phyloP scores from a whole-genome alignment of 30 jellyfish, hydroid and myxozoan genomes.

The Phacellophora camtschatica region DNA sequence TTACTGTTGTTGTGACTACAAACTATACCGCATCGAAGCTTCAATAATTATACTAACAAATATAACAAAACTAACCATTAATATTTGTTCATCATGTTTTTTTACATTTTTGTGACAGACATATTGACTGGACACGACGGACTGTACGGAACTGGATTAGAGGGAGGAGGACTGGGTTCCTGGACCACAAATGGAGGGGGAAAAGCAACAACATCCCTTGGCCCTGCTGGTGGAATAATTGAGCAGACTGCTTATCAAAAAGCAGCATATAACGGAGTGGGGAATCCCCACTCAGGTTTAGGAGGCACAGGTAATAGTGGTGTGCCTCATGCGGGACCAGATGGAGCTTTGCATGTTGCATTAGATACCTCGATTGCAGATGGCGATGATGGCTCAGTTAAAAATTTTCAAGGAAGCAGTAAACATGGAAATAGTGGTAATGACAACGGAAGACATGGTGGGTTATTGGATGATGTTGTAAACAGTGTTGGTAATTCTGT shows the following conservation, averaged over 20 bases:
- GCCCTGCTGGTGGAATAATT: constrained; percentile 47
- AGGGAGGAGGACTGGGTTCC: constrained; percentile 14
- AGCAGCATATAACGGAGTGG: not conserved
- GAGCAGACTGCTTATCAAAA: constrained; percentile 54
- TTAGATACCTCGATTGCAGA: constrained; percentile 10
- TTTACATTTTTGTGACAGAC: not conserved
- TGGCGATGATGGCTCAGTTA: constrained; percentile 12
- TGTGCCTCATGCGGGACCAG: not conserved
- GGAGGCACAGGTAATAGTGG: not conserved
- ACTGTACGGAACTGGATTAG: constrained; percentile 47
- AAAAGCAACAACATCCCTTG: constrained; percentile 1
- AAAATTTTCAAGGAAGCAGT: too few relatives aligned
- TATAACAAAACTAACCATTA: too few relatives aligned
- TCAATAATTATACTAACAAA: too few relatives aligned
- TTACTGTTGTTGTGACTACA: too few relatives aligned
- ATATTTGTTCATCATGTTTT: too few relatives aligned
- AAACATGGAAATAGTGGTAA: too few relatives aligned
- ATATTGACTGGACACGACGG: constrained; percentile 48
- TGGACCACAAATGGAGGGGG: constrained; percentile 8
- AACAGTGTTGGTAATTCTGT: constrained; percentile 31
- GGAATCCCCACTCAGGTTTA: not conserved
- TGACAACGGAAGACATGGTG: constrained; percentile 2
- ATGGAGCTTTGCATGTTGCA: constrained; percentile 28
- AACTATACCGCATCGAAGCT: too few relatives aligned
- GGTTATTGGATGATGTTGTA: constrained; percentile 42